Evolutionary conservation across 1,140 invertebrate species (phyloP).

Genomic region (Rhopalosiphum maidis): DNA sequence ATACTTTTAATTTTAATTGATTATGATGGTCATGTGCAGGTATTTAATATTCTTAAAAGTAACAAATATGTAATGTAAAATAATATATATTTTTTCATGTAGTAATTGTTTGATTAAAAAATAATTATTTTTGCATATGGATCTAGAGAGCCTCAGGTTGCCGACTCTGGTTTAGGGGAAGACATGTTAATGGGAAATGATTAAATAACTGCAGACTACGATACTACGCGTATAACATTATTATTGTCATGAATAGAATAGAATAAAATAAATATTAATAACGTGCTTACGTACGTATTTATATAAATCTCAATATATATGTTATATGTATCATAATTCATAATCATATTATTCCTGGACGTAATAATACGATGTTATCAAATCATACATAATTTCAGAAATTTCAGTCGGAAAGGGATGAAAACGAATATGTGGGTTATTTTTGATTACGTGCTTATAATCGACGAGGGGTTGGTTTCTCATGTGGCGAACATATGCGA

Average conservation of each 20-base stretch:
- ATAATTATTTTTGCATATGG: too few relatives aligned
- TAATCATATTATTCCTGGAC: neutral
- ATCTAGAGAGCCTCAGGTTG: too few relatives aligned
- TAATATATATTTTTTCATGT: too few relatives aligned
- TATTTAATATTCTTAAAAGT: too few relatives aligned
- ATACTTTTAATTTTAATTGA: too few relatives aligned
- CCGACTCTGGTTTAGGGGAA: neutral
- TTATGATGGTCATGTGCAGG: too few relatives aligned
- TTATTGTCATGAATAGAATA: neutral
- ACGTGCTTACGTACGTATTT: neutral
- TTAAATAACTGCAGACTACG: neutral
- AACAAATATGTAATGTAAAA: too few relatives aligned
- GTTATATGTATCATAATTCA: neutral
- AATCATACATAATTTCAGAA: neutral
- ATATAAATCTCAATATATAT: constrained; percentile 9
- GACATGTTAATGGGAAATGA: neutral
- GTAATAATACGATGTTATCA: neutral
- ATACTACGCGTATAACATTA: neutral
- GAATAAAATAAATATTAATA: neutral
- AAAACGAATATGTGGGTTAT: neutral
- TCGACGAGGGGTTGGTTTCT: neutral
- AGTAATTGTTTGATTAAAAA: too few relatives aligned
- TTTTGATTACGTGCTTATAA: neutral
- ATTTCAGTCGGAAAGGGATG: neutral
- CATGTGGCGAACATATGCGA: neutral